Conservation (phyloP, 2,113 vertebrate genomes). For the Hyaena hyaena region DNA sequence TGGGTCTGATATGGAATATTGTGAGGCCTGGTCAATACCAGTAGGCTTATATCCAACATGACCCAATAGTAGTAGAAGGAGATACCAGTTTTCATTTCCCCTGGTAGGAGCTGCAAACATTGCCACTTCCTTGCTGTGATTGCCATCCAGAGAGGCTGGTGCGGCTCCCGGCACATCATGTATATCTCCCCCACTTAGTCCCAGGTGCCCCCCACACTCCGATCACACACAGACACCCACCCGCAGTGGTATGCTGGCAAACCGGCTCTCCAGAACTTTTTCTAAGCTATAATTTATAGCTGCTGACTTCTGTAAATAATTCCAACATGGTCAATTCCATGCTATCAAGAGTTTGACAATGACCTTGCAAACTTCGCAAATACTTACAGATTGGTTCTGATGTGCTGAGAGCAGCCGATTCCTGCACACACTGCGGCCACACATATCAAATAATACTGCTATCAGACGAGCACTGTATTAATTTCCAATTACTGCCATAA, state of each 20-base stretch:
- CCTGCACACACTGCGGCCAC: not conserved
- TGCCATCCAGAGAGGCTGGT: too few species aligned
- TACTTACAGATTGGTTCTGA: not conserved
- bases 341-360: not conserved
- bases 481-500: not conserved
- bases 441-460: too few species aligned
- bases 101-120: too few species aligned
- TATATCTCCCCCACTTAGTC: not conserved
- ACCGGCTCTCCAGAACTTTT: not conserved
- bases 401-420: not conserved
- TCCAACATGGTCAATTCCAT: not conserved
- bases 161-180: too few species aligned
- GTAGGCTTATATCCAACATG: too few species aligned
- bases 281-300: not conserved
- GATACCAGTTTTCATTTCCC: too few species aligned
- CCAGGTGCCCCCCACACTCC: rapidly evolving
- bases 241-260: not conserved
- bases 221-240: not conserved
- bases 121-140: too few species aligned
- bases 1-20: too few species aligned
- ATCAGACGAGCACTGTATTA: not conserved
- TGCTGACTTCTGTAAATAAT: not conserved
- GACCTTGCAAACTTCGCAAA: not conserved
- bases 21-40: too few species aligned
- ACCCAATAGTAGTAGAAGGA: too few species aligned